Conservation (phyloP, 1,140 invertebrate genomes). For the Phortica variegata region DNA sequence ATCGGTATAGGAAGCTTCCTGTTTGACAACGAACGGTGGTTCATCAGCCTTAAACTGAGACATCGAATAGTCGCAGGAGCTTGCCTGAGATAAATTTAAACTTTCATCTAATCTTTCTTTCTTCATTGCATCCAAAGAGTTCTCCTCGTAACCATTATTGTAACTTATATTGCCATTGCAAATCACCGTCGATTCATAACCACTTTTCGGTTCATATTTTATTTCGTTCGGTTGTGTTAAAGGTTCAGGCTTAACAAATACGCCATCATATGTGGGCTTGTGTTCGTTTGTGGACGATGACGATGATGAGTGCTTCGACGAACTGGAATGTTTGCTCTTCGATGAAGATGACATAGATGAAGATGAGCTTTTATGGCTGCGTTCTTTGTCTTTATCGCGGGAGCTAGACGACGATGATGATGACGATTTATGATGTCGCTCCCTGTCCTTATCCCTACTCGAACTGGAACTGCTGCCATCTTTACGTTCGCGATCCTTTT, state of each 20-base stretch:
- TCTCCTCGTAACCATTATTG: constrained; percentile 47
- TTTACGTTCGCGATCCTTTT: constrained; percentile 40
- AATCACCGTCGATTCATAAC: constrained; percentile 12
- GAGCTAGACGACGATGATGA: constrained; percentile 47
- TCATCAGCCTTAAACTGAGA: constrained; percentile 64
- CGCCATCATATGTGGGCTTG: constrained; percentile 39
- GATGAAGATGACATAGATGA: constrained; percentile 47
- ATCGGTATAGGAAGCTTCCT: constrained; percentile 34
- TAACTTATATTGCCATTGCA: constrained; percentile 55
- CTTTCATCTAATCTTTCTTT: constrained; percentile 32
- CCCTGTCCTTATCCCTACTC: constrained; percentile 61
- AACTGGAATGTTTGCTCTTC: constrained; percentile 57
- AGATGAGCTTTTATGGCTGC: constrained; percentile 42
- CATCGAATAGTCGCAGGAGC: constrained; percentile 68
- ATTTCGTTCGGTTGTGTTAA: constrained; percentile 53
- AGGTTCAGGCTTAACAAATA: constrained; percentile 55
- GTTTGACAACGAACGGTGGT: constrained; percentile 46
- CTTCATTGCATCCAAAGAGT: constrained; percentile 35
- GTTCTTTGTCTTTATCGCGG: constrained; percentile 51
- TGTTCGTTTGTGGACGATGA: constrained; percentile 21
- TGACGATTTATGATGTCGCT: constrained; percentile 53
- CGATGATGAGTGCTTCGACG: constrained; percentile 38
- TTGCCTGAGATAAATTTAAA: constrained; percentile 60
- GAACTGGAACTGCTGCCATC: constrained; percentile 57
- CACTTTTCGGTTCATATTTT: constrained; percentile 1